Base-by-base conservation (phyloP, 2,113 vertebrate species). In the Dromas ardeola region DNA sequence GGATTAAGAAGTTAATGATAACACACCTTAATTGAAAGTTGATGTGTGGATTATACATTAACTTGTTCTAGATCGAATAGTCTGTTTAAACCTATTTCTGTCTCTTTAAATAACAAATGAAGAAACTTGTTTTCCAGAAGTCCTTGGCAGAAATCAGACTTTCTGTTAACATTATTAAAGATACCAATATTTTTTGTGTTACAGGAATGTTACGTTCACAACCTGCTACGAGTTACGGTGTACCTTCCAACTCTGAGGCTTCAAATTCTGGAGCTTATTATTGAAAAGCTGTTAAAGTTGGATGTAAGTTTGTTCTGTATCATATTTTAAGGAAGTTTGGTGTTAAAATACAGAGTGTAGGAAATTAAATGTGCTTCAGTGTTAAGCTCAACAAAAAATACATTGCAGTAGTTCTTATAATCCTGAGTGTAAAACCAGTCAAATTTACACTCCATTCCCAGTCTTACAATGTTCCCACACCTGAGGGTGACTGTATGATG, bases 161-260 rank as follows among this genome's bases (percentile, higher is more conserved):
- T 93, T 71, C 15, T 53, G 36, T 96, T 89, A 74, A 52, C 8
- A 9, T 70, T 79, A 3, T 71, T 73, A 66, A 14, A 71, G n/a
- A 16, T 81, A 26, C 6, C 5, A 79, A 40, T 91, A 72, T 45
- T 71, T 88, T 94, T 88, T 90, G 19, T 97, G 34, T 97, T 96
- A 18, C 73, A 99, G 99, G 99, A 99, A 94, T 99, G 99, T 96
- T 99, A 99, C 5, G 98, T 99, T 65, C 99, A 99, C 97, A 99
- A 99, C 96, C 94, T 99, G 55, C 96, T 99, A 19, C 98, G 98
- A 84, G 98, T 99, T 93, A 99, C 98, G 0, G 97, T 99, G 6
- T 99, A 99, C 94, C 97, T 99, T 62, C 99, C 99, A 18, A 94
- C 97, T 9, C 96, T 99, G 74, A 98, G 99, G 62, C 98, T 97